These are phyloP conservation scores for Narcine bancroftii DNA, from an alignment of 2,113 vertebrate genomes.

Conservation along the genomic window DNA sequence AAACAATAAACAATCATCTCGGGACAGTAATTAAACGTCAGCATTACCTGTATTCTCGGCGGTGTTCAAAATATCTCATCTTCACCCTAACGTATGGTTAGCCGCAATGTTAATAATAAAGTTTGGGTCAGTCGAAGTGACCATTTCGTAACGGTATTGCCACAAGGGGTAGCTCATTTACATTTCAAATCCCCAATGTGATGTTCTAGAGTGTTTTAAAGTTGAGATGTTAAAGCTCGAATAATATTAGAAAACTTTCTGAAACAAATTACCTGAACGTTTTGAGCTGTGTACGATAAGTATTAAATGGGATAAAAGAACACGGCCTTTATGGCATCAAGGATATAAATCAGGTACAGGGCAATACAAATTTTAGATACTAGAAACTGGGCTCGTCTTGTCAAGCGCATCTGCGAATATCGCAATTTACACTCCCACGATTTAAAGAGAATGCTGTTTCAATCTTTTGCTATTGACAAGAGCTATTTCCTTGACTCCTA, in stretches of 20 bases:
- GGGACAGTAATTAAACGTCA: conserved; percentile 8
- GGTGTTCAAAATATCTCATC: conserved; percentile 5
- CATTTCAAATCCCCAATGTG: conserved; percentile 26
- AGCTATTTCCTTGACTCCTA: neutral
- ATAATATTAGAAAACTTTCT: neutral
- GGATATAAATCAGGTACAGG: neutral
- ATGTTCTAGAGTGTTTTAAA: neutral
- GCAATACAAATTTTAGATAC: neutral
- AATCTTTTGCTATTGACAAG: neutral
- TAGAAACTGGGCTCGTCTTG: neutral
- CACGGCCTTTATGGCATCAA: neutral
- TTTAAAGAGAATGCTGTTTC: neutral
- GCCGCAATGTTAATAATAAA: conserved; percentile 10
- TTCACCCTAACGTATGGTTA: conserved; percentile 14
- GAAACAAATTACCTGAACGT: neutral
- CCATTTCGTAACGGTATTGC: conserved; percentile 15
- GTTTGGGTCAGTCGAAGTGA: conserved; percentile 26
- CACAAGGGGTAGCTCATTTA: conserved; percentile 22
- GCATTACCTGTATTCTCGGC: neutral
- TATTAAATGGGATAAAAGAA: neutral
- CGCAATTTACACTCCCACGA: too few species aligned
- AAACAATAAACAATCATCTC: neutral
- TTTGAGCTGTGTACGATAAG: neutral
- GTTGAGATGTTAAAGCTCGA: neutral
- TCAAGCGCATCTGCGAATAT: neutral